Evolutionary conservation across 1,140 invertebrate species (phyloP).

Genomic region (Drosophila leontia): DNA sequence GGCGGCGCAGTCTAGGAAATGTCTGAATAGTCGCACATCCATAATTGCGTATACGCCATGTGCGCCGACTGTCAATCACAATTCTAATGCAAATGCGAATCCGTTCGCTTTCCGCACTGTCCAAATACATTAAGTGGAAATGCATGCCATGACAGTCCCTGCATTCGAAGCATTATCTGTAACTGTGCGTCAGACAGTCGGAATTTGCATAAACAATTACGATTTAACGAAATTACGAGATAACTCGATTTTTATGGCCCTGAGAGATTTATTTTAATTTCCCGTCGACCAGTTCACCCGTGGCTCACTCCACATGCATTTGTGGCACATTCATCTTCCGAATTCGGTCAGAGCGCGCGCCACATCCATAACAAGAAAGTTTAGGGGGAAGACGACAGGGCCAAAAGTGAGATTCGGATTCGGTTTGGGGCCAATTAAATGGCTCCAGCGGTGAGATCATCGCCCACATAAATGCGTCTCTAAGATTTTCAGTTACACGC

Average conservation of each 20-base stretch:
- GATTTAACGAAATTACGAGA: slow-evolving; percentile 52
- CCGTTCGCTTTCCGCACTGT: slow-evolving; percentile 49
- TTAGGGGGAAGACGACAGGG: slow-evolving; percentile 29
- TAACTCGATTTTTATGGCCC: slow-evolving; percentile 44
- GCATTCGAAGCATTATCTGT: slow-evolving; percentile 33
- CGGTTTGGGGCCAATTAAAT: slow-evolving; percentile 71
- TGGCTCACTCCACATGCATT: slow-evolving; percentile 32
- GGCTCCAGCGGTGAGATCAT: slow-evolving; percentile 71
- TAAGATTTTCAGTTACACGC: slow-evolving; percentile 30
- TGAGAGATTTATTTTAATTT: slow-evolving; percentile 53
- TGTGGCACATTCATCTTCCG: slow-evolving; percentile 77
- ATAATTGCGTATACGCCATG: slow-evolving; percentile 81
- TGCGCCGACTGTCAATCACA: slow-evolving; percentile 72
- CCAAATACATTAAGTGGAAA: slow-evolving; percentile 49
- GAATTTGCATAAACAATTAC: slow-evolving; percentile 57
- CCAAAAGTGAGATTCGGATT: slow-evolving; percentile 51
- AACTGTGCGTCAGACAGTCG: slow-evolving; percentile 40
- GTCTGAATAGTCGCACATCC: slow-evolving; percentile 52
- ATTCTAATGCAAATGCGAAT: slow-evolving; percentile 63
- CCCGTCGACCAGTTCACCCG: slow-evolving; percentile 13
- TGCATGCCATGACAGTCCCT: slow-evolving; percentile 33
- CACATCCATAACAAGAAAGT: slow-evolving; percentile 51
- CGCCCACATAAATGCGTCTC: slow-evolving; percentile 65
- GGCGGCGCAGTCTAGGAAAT: slow-evolving; percentile 57
- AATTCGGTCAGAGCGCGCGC: slow-evolving; percentile 74